Base-by-base conservation (phyloP, 2,888 invertebrate genomes). In the Myopa testacea region DNA sequence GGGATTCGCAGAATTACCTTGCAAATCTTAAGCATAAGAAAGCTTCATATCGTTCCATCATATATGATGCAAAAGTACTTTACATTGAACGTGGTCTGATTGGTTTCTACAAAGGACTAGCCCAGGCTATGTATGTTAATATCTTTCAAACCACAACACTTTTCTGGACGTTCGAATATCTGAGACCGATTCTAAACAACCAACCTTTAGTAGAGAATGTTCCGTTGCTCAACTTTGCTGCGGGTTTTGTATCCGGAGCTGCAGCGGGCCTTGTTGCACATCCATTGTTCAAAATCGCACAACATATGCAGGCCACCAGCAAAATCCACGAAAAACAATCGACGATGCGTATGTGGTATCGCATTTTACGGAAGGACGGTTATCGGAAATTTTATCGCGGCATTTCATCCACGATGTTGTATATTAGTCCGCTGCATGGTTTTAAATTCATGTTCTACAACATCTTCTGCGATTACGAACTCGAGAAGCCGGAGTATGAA, bases 191-290 rank as follows among this genome's bases (percentile, higher is more conserved):
- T 38, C 34, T 37, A 12, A 14, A 38, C 16, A 38, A 38, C 38
- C 55, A 52, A 12, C 37, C 55, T 6, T 10, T 71, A 6, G n/a
- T 4, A 12, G 71, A 71, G 5, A 55, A 71, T n/a, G 16, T 34
- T 37, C 55, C 50, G 65, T 14, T 74, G 50, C 26, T 12, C 16
- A 76, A 76, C 34, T 76, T 70, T 14, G 70, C 63, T 3, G 62
- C 58, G 37, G 76, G 76, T 4, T 76, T 76, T 50, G 60, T 55
- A 8, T 69, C 69, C 38, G 76, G 70, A 19, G 16, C 74, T 5
- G 8, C 65, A 1, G 52, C 58, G 7, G 65, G 45, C 10, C 2
- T 65, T 4, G 65, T 50, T 7, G 50, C 19, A 50, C 65, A 50
- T 55, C 70, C 70, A 1, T 55, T 19, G 12, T 16, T 52, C 4